phyloP scores from a whole-genome alignment of 1,140 invertebrate species.

The Bombyx mandarina region DNA sequence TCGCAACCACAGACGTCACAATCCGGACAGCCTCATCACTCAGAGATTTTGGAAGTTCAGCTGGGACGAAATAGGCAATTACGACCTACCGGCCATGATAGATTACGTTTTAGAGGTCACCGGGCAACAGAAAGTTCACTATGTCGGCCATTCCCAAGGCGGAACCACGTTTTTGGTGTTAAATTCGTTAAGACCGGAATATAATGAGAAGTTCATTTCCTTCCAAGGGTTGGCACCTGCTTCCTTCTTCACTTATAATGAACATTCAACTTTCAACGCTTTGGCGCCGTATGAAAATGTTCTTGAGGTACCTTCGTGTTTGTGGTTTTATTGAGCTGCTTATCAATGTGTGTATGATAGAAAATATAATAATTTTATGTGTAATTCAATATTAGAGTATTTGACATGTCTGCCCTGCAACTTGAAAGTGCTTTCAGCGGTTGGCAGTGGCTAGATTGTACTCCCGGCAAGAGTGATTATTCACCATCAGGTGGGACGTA shows the following conservation, averaged over 20 bases:
- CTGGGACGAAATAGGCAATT: conserved; percentile 73
- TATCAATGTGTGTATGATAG: too few relatives aligned
- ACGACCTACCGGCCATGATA: conserved; percentile 66
- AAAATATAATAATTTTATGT: too few relatives aligned
- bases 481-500: too few relatives aligned
- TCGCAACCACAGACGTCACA: conserved; percentile 59
- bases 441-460: too few relatives aligned
- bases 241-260: conserved; percentile 17
- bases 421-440: too few relatives aligned
- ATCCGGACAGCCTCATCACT: conserved; percentile 68
- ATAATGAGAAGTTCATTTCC: conserved; percentile 64
- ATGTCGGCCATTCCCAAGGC: conserved; percentile 77
- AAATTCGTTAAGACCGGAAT: conserved; percentile 71
- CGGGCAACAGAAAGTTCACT: conserved; percentile 61
- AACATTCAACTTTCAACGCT: conserved; percentile 3
- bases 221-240: conserved; percentile 27
- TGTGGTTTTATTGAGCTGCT: too few relatives aligned
- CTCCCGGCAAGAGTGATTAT: too few relatives aligned
- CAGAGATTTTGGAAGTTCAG: conserved; percentile 65
- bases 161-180: conserved; percentile 74
- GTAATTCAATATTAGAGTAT: too few relatives aligned
- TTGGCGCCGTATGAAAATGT: conserved; percentile 14
- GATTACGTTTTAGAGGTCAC: conserved; percentile 59
- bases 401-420: too few relatives aligned
- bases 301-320: conserved; percentile 12